Evolutionary conservation across 1,140 invertebrate species (phyloP), one percentile per base, ranked within the genome.

Genomic region (Drosophila pseudoobscura): DNA sequence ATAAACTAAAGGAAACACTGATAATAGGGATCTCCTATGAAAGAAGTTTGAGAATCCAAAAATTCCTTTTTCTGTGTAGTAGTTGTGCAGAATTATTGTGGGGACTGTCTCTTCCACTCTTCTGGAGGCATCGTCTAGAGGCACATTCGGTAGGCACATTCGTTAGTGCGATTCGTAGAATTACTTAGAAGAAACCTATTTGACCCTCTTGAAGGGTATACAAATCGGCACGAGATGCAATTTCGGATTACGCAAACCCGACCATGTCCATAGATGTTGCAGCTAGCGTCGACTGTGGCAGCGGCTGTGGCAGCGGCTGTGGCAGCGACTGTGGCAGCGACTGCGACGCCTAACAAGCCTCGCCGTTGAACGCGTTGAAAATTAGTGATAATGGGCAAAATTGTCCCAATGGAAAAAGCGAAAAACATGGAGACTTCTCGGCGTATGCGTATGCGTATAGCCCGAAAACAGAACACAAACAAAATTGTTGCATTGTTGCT

Each of bases 371-470:
- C 63, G 76, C 80, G 73, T 85, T 78, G 59, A 83, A 87, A 87
- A 87, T 87, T 82, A 83, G 83, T 87, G 83, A 87, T 88, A 87
- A 87, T 87, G 78, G 83, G 75, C 83, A 83, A 87, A 83, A 87
- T 87, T 87, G 83, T 87, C 71, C 78, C 83, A 87, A 83, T 87
- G 84, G 78, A 71, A 87, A 80, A 58, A 53, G 54, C 43, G 17
- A 50, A 50, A 17, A 50, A 26, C 35, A 39, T 11, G 35, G 35
- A 39, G 35, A 39, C 4, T 4, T 26, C 13, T 20, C 20, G 1
- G 20, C 20, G 35, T 39, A 39, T 11, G 35, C 4, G 35, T 39
- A 39, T 11, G 31, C 24, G 24, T 26, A 26, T 26, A 26, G 24
- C 41, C 11, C 6, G 9, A 58, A 61, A 47, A 56, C 58, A 72